phyloP scores from a whole-genome alignment of 2,113 vertebrate genomes.

The Vidua chalybeata region DNA sequence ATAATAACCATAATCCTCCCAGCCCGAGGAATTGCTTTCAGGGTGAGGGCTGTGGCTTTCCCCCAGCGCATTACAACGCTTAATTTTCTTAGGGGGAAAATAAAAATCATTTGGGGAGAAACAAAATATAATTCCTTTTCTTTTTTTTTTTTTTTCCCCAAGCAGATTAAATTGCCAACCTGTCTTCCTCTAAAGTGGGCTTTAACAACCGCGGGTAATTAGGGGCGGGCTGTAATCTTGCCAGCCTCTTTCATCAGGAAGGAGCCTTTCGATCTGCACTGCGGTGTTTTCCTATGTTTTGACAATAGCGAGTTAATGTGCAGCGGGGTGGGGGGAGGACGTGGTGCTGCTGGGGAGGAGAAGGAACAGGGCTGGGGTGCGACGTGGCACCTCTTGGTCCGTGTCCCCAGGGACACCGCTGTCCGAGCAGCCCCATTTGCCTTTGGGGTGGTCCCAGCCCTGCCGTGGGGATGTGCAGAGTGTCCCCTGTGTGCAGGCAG shows the following conservation, averaged over 20 bases:
- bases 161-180: conserved; percentile 41
- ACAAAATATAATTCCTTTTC: background rate
- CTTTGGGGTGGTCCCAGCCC: background rate
- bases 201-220: conserved; percentile 40
- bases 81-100: conserved; percentile 30
- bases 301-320: conserved; percentile 35
- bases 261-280: conserved; percentile 58
- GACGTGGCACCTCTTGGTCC: fast-evolving
- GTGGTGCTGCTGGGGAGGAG: background rate
- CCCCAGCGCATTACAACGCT: background rate
- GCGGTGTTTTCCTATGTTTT: conserved; percentile 57
- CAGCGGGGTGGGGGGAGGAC: background rate
- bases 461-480: fast-evolving
- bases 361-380: background rate
- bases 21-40: background rate
- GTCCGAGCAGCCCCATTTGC: background rate
- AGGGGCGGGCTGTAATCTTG: conserved; percentile 61
- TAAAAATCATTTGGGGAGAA: conserved; percentile 20
- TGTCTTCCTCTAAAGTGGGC: conserved; percentile 13
- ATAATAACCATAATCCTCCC: background rate
- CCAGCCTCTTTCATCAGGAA: conserved; percentile 48
- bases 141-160: background rate
- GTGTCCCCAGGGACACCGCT: background rate
- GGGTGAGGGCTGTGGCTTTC: background rate
- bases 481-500: background rate